Base-by-base conservation (phyloP, 2,797 vertebrate species). In the Labroides dimidiatus region DNA sequence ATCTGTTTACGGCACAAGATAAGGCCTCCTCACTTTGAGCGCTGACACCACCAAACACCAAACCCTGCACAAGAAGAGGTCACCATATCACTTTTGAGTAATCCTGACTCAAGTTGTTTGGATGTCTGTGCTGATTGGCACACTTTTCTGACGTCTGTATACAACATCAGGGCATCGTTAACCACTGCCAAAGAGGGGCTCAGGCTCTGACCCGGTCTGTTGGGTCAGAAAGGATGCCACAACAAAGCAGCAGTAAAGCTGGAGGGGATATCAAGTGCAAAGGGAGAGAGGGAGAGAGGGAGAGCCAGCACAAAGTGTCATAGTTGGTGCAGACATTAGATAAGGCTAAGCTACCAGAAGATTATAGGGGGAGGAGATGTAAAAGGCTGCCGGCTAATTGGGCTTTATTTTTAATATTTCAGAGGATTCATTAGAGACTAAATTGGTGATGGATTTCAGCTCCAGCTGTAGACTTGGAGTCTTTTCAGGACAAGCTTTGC, bases 81-180 rank as follows among this genome's bases (percentile, higher is more conserved):
- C 93, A 92, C 92, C 94, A 86, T 94, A 93, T 94, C 92, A 92
- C 88, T 94, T 92, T 84, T 91, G 91, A 94, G 93, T 94, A 94
- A 95, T 95, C 93, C 93, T 93, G 90, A 91, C 91, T 78, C 92
- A 94, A 93, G 89, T 93, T 94, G 95, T 95, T 96, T 95, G 93
- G 92, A 93, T 92, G 91, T 94, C 92, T 80, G 72, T 77, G 76
- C 89, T 94, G 92, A 92, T 86, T 92, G 90, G 89, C 81, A 81
- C 75, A 75, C 75, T 89, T 90, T 90, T 90, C 89, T 86, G 50
- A 61, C 36, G 66, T 75, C 87, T 68, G 53, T 90, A 91, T 88
- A n/a, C 90, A 91, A 84, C 84, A 87, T 77, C 84, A 43, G 84
- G 87, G 76, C 84, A 81, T 84, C 84, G 84, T 89, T 89, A 90